Conservation (phyloP, 2,888 invertebrate genomes). For the Himalopsyche japonica region DNA sequence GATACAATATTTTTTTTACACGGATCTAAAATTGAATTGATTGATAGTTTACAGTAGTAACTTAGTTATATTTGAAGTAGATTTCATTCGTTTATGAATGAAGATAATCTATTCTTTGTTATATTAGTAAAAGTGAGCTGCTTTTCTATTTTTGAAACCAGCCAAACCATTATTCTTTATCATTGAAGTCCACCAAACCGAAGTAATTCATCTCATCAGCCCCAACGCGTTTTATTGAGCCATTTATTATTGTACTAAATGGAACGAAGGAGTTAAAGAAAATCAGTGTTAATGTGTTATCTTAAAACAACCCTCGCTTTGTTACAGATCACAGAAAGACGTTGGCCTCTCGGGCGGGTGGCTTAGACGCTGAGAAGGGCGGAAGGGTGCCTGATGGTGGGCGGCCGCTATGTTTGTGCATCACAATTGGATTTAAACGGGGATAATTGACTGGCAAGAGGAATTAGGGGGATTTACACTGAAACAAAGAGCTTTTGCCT, state of each 20-base stretch:
- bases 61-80: too few species aligned
- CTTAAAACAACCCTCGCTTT: constrained; percentile 38
- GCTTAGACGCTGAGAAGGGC: background rate
- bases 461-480: constrained; percentile 41
- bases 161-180: background rate
- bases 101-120: too few species aligned
- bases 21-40: too few species aligned
- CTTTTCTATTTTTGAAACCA: too few species aligned
- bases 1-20: too few species aligned
- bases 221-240: constrained; percentile 6
- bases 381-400: constrained; percentile 13
- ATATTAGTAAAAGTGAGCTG: too few species aligned
- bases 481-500: constrained; percentile 39
- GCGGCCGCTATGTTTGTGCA: constrained; percentile 37
- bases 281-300: constrained; percentile 39
- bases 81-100: too few species aligned
- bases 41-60: too few species aligned
- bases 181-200: background rate
- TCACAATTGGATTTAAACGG: constrained; percentile 41
- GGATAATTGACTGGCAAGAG: constrained; percentile 41
- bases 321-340: constrained; percentile 34
- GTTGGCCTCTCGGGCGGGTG: constrained; percentile 18
- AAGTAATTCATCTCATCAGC: background rate
- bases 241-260: constrained; percentile 34
- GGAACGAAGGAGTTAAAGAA: constrained; percentile 35